phyloP scores from a whole-genome alignment of 2,888 invertebrate species.

The Odontomyia ornata region DNA sequence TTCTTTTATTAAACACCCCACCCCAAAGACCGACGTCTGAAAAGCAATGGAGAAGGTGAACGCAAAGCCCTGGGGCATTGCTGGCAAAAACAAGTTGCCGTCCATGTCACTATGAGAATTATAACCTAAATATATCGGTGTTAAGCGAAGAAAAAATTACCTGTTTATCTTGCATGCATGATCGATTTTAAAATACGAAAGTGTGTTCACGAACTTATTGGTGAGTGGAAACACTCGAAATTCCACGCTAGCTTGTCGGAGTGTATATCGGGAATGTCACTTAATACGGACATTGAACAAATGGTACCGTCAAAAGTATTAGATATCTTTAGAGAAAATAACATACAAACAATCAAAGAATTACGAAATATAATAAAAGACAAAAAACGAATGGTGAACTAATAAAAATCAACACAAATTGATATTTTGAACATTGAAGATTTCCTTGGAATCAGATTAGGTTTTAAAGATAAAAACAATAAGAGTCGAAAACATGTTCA shows the following conservation, averaged over 20 bases:
- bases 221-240: slow-evolving; percentile 61
- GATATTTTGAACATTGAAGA: no score
- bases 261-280: slow-evolving; percentile 63
- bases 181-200: no score
- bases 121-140: no score
- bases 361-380: slow-evolving; percentile 62
- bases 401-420: slow-evolving; percentile 53
- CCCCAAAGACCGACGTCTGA: no score
- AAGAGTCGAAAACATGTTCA: slow-evolving; percentile 1
- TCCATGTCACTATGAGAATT: no score
- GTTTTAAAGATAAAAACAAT: not conserved
- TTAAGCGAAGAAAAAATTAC: no score
- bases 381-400: slow-evolving; percentile 62
- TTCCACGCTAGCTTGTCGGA: slow-evolving; percentile 58
- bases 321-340: slow-evolving; percentile 61
- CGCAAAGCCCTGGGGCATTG: no score
- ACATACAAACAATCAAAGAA: slow-evolving; percentile 60
- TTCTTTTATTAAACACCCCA: no score
- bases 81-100: no score
- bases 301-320: slow-evolving; percentile 61
- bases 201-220: no score
- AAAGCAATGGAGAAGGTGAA: no score
- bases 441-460: not conserved
- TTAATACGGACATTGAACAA: slow-evolving; percentile 61
- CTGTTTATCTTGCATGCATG: no score